phyloP scores from a whole-genome alignment of 2,888 invertebrate species.

The Itoplectis maculator region DNA sequence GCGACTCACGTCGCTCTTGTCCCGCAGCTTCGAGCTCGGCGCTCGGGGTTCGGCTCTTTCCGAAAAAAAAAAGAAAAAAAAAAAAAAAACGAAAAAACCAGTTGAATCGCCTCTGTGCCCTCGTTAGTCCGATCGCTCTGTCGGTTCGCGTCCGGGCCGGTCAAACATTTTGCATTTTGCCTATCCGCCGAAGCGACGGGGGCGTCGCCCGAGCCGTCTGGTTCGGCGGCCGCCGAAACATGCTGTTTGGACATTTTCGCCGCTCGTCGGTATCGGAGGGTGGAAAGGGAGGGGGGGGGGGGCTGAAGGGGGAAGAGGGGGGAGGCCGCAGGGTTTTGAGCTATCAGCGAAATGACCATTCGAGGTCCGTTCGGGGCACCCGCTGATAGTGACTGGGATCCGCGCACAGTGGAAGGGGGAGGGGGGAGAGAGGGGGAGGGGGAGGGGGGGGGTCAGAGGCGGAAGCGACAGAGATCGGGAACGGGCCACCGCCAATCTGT shows the following conservation, averaged over 20 bases:
- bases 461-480: slow-evolving; percentile 45
- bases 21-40: background rate
- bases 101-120: slow-evolving; percentile 20
- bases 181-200: slow-evolving; percentile 56
- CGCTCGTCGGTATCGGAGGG: background rate
- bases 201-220: slow-evolving; percentile 63
- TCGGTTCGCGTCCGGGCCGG: slow-evolving; percentile 33
- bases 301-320: slow-evolving; percentile 16
- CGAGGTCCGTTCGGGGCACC: slow-evolving; percentile 67
- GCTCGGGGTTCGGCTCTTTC: slow-evolving; percentile 11
- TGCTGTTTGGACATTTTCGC: slow-evolving; percentile 65
- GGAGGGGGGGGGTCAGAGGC: slow-evolving; percentile 10
- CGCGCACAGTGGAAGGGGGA: background rate
- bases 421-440: slow-evolving; percentile 27
- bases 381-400: slow-evolving; percentile 35
- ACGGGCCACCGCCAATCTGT: slow-evolving; percentile 80
- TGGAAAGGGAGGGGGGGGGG: background rate
- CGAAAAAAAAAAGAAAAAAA: too few species aligned
- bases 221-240: slow-evolving; percentile 56
- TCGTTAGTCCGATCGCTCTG: slow-evolving; percentile 55
- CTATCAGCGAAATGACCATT: slow-evolving; percentile 84
- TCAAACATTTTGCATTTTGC: slow-evolving; percentile 63
- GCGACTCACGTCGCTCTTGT: background rate
- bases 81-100: too few species aligned
- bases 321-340: slow-evolving; percentile 72